Evolutionary conservation across 1,140 invertebrate species (phyloP).

Genomic region (Sweltsa coloradensis): DNA sequence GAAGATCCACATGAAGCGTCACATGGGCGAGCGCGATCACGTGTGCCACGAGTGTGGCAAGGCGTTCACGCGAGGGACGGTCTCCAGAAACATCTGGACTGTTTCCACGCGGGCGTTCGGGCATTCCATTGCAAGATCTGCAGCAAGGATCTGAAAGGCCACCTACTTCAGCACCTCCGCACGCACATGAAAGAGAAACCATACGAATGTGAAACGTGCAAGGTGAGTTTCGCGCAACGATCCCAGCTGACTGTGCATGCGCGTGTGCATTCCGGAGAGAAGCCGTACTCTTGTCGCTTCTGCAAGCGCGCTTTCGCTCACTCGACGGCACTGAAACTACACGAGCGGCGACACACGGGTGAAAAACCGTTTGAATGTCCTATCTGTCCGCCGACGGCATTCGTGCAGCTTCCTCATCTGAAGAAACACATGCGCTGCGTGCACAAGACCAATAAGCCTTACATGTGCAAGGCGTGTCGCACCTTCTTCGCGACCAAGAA

Average conservation of each 20-base stretch:
- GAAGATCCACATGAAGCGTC: conserved; percentile 61
- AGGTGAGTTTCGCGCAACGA: conserved; percentile 79
- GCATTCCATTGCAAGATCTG: conserved; percentile 80
- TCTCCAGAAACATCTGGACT: conserved; percentile 70
- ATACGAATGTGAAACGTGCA: conserved; percentile 43
- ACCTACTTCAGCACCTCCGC: conserved; percentile 71
- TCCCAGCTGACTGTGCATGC: conserved; percentile 90
- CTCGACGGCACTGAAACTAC: conserved; percentile 68
- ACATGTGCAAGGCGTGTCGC: conserved; percentile 53
- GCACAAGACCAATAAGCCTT: conserved; percentile 59
- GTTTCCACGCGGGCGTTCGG: conserved; percentile 58
- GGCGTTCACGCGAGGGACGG: conserved; percentile 57
- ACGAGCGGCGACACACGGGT: conserved; percentile 63
- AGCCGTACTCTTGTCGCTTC: conserved; percentile 69
- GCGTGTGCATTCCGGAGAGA: conserved; percentile 75
- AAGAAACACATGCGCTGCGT: conserved; percentile 74
- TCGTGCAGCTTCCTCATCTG: conserved; percentile 65
- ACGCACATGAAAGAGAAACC: conserved; percentile 54
- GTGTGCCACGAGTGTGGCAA: conserved; percentile 80
- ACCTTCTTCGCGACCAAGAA: conserved; percentile 65
- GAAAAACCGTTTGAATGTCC: conserved; percentile 72
- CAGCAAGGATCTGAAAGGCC: conserved; percentile 80
- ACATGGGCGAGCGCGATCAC: conserved; percentile 79
- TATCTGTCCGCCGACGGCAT: conserved; percentile 53
- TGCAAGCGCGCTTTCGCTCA: conserved; percentile 72